Evolutionary conservation across 2,888 invertebrate genomes (phyloP).

Genomic region (Autographa pulchrina): DNA sequence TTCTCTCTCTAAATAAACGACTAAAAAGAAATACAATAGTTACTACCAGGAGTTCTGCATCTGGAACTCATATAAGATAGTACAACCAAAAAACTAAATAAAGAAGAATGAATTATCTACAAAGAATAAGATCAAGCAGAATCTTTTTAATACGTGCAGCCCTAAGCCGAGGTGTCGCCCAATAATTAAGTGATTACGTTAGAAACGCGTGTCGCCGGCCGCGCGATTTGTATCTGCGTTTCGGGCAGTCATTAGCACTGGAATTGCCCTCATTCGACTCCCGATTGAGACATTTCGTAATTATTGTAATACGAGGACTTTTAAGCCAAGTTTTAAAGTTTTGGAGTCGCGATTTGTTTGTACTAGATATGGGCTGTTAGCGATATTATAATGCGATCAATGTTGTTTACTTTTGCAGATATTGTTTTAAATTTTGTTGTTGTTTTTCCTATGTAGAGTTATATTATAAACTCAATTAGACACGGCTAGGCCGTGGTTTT

Average conservation of each 20-base stretch:
- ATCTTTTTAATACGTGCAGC: conserved; percentile 60
- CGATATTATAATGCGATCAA: neutral
- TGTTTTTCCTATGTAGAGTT: too few species aligned
- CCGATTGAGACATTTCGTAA: conserved; percentile 53
- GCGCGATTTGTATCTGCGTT: conserved; percentile 85
- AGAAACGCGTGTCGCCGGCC: conserved; percentile 82
- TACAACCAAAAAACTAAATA: too few species aligned
- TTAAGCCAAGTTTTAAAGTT: conserved; percentile 16
- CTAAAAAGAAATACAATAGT: too few species aligned
- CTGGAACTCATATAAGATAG: too few species aligned
- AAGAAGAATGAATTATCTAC: too few species aligned
- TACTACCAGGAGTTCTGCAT: too few species aligned
- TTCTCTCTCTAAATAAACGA: too few species aligned
- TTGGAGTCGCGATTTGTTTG: conserved; percentile 13
- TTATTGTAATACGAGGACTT: conserved; percentile 52
- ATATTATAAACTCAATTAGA: too few species aligned
- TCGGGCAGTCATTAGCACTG: conserved; percentile 75
- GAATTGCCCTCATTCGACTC: conserved; percentile 61
- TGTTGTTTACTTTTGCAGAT: neutral
- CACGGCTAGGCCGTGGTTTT: too few species aligned
- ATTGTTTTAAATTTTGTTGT: too few species aligned
- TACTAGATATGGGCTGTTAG: neutral
- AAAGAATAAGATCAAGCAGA: neutral
- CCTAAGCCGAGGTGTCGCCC: conserved; percentile 83
- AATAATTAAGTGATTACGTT: conserved; percentile 89